Evolutionary conservation across 1,140 invertebrate species (phyloP), one percentile per base, ranked within the genome.

Genomic region (Mercenaria mercenaria): DNA sequence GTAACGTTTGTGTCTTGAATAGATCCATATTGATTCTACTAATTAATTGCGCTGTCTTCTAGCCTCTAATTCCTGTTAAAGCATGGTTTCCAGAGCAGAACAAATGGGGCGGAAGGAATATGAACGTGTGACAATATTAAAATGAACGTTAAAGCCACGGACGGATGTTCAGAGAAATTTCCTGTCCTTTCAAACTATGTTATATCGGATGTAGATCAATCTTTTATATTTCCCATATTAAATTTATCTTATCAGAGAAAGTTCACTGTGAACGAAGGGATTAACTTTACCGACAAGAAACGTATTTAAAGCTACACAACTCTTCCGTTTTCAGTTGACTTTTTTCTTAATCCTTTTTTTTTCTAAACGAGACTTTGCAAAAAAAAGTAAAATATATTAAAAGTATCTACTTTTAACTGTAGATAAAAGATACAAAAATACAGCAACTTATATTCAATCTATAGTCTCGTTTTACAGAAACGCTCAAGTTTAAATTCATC

Each of bases 11-110:
- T 83, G 64, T 83, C 59, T 69, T 69, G 34, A 64, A 69, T 69
- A 20, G 61, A 43, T 69, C 23, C 43, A 83, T 83, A 83, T 83
- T 83, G 81, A 83, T 83, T 83, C n/a, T 69, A n/a, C 56, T 83
- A 83, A 83, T 83, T 83, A 83, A 83, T 83, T 83, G 64, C 81
- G 39, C 29, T 83, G 81, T 83, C 59, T 83, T 61, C 41, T 15
- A n/a, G 64, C 34, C 18, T 23, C n/a, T 29, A 11, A 50, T 50
- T 26, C 61, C 61, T 50, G 61, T 83, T 69, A 32, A 4, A 32
- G 41, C n/a, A 1, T 1, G 18, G n/a, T 64, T n/a, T 47, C 47
- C 47, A 47, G 26, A 67, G 23, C 37, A 43, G 4, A 37, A 39
- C 47, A 83, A 83, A 83, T 83, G 81, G 81, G 15, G 61, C 81